These are phyloP conservation scores for Xylophagus ater DNA, from an alignment of 2,888 invertebrate species.

Conservation along the genomic window DNA sequence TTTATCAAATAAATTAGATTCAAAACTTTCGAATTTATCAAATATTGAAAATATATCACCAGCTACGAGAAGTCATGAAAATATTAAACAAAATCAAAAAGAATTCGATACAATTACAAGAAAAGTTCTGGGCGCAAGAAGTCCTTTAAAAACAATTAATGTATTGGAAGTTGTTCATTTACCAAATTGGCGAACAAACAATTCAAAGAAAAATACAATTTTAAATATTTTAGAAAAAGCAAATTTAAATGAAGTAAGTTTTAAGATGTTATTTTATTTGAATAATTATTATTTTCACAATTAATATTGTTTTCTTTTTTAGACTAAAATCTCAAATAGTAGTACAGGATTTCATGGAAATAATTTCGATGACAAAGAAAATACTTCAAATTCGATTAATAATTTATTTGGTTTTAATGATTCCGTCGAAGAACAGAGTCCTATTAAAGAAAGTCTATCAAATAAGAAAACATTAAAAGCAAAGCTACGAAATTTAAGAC, in stretches of 20 bases:
- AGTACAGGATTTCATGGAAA: not conserved
- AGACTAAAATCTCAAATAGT: not conserved
- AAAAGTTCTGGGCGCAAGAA: constrained; percentile 23
- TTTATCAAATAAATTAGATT: constrained; percentile 9
- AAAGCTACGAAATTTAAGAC: constrained; percentile 24
- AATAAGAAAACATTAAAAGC: constrained; percentile 21
- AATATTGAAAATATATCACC: constrained; percentile 14
- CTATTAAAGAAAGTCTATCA: constrained; percentile 2
- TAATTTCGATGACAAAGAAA: not conserved
- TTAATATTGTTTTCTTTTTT: too few relatives aligned
- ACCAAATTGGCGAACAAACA: constrained; percentile 18
- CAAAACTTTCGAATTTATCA: constrained; percentile 18
- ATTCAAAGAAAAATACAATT: not conserved
- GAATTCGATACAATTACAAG: constrained; percentile 25
- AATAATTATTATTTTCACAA: too few relatives aligned
- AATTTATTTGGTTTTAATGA: constrained; percentile 32
- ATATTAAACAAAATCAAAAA: not conserved
- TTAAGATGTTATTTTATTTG: too few relatives aligned
- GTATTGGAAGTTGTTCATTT: constrained; percentile 29
- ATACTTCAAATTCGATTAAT: not conserved
- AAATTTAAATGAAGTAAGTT: too few relatives aligned
- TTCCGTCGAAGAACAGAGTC: constrained; percentile 16
- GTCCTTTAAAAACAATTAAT: constrained; percentile 31
- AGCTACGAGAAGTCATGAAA: not conserved
- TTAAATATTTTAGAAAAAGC: not conserved